Percentiles rank a stretch among this genome's conserved stretches.
phyloP scores from a whole-genome alignment of 1,140 invertebrate genomes.

The Phymastichus coffea region DNA sequence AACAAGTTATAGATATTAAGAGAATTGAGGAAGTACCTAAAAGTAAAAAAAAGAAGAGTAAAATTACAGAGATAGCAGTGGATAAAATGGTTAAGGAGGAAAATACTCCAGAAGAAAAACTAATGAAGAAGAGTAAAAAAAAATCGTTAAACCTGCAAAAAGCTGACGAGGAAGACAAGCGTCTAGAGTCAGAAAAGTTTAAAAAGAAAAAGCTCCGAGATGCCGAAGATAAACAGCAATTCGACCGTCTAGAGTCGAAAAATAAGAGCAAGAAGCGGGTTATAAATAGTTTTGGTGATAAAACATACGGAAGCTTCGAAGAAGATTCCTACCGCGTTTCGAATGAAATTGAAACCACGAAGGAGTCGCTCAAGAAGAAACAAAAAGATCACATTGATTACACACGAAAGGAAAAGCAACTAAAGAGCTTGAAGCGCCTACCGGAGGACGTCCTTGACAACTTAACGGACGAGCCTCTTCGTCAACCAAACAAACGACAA shows the following conservation, averaged over 20 bases:
- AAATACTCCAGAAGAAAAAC: neutral
- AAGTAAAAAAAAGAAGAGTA: conserved; percentile 15
- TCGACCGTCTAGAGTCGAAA: too few relatives aligned
- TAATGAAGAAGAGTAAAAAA: neutral
- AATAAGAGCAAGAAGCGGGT: conserved; percentile 10
- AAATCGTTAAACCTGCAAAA: neutral
- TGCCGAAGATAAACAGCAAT: neutral
- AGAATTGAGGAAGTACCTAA: neutral
- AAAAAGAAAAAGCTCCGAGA: conserved; percentile 3
- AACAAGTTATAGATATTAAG: neutral
- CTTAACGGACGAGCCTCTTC: conserved; percentile 31
- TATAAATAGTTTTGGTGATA: too few relatives aligned
- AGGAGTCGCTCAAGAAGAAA: conserved; percentile 22
- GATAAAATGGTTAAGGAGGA: neutral
- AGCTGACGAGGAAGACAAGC: neutral
- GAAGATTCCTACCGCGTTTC: conserved; percentile 10
- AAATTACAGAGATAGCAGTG: neutral
- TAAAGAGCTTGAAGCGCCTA: conserved; percentile 32
- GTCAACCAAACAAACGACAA: conserved; percentile 23
- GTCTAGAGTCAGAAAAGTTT: neutral
- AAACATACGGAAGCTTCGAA: conserved; percentile 12
- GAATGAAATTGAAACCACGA: too few relatives aligned
- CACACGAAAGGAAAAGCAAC: neutral
- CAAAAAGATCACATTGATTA: conserved; percentile 8
- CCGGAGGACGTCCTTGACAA: conserved; percentile 33